phyloP scores from a whole-genome alignment of 2,113 vertebrate genomes.

The Anoura caudifer region DNA sequence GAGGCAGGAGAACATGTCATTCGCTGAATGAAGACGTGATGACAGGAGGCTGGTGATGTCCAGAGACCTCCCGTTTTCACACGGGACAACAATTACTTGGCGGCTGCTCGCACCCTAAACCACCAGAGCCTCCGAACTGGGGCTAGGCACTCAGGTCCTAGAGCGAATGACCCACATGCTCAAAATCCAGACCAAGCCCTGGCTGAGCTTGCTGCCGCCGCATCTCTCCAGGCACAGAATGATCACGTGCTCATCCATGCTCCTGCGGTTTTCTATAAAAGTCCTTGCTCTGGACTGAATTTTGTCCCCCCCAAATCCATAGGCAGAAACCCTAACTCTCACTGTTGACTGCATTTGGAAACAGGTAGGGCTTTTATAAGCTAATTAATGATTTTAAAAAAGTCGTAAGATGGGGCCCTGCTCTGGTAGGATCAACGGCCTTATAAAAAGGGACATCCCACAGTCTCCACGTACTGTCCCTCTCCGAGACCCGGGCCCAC shows the following conservation, averaged over 20 bases:
- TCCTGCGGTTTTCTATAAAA: background rate
- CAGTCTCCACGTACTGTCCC: background rate
- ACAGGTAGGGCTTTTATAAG: background rate
- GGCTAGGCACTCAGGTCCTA: background rate
- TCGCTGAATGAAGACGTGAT: background rate
- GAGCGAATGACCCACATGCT: background rate
- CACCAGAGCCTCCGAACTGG: background rate
- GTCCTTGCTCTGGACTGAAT: background rate
- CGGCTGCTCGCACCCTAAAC: too few relatives aligned
- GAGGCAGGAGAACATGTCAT: background rate
- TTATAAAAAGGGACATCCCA: background rate
- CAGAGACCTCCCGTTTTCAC: background rate
- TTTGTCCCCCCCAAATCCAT: background rate
- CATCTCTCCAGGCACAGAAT: background rate
- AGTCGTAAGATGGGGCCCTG: background rate
- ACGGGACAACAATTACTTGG: background rate
- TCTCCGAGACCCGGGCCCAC: too few relatives aligned
- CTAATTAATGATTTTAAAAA: background rate
- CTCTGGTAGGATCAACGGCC: background rate
- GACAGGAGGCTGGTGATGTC: background rate
- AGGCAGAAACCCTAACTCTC: background rate
- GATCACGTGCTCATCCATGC: fast-evolving
- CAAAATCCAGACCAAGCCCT: background rate
- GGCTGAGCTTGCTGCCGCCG: background rate
- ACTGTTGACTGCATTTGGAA: background rate